A percentile compares a stretch with the other conserved stretches of the same genome.
Conservation (phyloP, 2,113 vertebrate species). For the Pavo muticus region DNA sequence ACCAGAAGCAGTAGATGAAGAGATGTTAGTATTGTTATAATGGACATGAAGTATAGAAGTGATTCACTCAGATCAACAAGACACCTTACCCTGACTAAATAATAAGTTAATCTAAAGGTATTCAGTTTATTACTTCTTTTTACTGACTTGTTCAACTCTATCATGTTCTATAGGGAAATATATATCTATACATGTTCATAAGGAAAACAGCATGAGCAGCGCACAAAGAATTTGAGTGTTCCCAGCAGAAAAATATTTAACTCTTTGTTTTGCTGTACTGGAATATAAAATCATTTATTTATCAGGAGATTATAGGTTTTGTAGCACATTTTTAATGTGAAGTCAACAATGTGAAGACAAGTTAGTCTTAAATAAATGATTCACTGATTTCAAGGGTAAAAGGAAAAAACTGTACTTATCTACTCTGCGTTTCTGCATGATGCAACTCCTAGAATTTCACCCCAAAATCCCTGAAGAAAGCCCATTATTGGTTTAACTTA, state of each 20-base stretch:
- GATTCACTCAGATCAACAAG: background rate
- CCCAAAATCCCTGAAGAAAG: too few species aligned
- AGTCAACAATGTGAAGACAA: background rate
- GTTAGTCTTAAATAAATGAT: background rate
- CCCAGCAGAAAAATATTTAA: background rate
- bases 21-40: background rate
- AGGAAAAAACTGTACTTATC: too few species aligned
- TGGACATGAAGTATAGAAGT: background rate
- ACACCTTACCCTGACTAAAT: background rate
- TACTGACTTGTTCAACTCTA: background rate
- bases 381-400: background rate
- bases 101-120: background rate
- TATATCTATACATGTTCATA: background rate
- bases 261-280: background rate
- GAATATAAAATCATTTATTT: background rate
- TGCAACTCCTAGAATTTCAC: too few species aligned
- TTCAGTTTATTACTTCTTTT: background rate
- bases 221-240: background rate
- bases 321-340: background rate
- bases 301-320: background rate
- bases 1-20: background rate
- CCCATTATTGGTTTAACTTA: background rate
- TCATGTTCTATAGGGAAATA: too few species aligned
- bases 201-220: background rate
- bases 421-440: too few species aligned